Percentiles rank a stretch among this genome's conserved stretches.
Conservation (phyloP, 2,888 invertebrate species). For the Agrotis ipsilon region DNA sequence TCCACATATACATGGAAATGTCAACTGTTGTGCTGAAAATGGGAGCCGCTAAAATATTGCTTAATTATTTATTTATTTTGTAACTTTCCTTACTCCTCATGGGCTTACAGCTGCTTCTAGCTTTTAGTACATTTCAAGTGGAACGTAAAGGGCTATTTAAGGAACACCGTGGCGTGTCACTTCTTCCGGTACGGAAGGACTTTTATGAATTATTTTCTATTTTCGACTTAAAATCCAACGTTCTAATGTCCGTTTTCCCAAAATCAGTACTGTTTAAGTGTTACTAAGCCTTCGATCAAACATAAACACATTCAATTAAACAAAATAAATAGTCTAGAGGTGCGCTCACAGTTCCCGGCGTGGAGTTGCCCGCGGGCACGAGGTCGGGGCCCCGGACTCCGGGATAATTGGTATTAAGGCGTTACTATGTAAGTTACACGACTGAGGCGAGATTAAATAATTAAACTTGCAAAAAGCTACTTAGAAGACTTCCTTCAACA, state of each 20-base stretch:
- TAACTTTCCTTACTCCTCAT: background rate
- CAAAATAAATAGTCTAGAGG: constrained; percentile 21
- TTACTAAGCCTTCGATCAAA: background rate
- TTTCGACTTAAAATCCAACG: background rate
- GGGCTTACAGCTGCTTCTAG: no score
- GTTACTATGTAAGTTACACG: constrained; percentile 39
- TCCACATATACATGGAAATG: constrained; percentile 21
- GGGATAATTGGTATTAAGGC: constrained; percentile 43
- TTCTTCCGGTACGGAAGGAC: no score
- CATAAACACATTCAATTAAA: constrained; percentile 32
- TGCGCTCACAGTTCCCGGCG: constrained; percentile 13
- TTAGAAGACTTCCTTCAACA: background rate
- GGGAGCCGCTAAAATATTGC: background rate
- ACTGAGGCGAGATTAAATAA: constrained; percentile 26
- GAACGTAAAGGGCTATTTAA: no score
- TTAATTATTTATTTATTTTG: constrained; percentile 3
- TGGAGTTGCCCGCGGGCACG: constrained; percentile 16
- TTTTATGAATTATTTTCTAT: background rate
- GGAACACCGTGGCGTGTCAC: no score
- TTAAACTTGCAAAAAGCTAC: constrained; percentile 32
- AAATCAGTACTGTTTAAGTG: background rate
- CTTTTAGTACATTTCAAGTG: background rate
- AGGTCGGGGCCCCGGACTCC: background rate
- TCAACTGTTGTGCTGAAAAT: constrained; percentile 9
- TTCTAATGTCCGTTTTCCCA: background rate